Evolutionary conservation across 2,888 invertebrate genomes (phyloP).

Genomic region (Andrena bicolor): DNA sequence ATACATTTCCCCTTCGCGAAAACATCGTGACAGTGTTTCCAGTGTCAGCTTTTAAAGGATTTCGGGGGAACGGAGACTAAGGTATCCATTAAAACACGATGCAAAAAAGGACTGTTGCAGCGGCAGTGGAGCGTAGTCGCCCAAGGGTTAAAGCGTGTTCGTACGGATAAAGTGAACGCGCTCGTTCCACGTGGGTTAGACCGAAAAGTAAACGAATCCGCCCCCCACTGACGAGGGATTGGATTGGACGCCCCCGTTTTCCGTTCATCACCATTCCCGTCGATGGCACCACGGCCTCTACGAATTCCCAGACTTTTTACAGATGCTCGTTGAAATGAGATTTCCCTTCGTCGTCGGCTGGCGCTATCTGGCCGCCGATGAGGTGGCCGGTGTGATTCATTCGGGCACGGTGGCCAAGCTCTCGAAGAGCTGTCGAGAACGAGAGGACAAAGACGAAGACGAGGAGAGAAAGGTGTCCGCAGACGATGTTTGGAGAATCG

Average conservation of each 20-base stretch:
- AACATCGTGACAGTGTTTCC: background rate
- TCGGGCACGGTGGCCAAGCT: conserved; percentile 24
- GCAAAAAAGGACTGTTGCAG: background rate
- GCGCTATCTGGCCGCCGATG: conserved; percentile 31
- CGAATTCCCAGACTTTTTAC: conserved; percentile 58
- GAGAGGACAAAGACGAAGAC: conserved; percentile 2
- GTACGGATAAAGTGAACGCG: background rate
- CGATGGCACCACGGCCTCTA: conserved; percentile 25
- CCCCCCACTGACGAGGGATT: conserved; percentile 29
- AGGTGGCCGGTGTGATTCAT: conserved; percentile 58
- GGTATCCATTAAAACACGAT: conserved; percentile 25
- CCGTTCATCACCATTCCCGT: conserved; percentile 46
- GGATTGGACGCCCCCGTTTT: conserved; percentile 47
- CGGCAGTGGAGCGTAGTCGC: background rate
- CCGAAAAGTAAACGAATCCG: conserved; percentile 45
- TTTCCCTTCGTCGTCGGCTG: conserved; percentile 40
- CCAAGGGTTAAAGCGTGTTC: conserved; percentile 18
- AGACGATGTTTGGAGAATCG: conserved; percentile 5
- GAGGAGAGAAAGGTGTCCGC: conserved; percentile 2
- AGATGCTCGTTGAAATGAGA: conserved; percentile 50
- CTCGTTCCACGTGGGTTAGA: conserved; percentile 5
- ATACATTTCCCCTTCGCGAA: no score
- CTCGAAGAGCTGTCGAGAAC: conserved; percentile 7
- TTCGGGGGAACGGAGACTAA: conserved; percentile 20
- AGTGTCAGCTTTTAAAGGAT: conserved; percentile 25